These are phyloP conservation scores for Halichoeres trimaculatus DNA, from an alignment of 2,113 vertebrate species.

Conservation along the genomic window DNA sequence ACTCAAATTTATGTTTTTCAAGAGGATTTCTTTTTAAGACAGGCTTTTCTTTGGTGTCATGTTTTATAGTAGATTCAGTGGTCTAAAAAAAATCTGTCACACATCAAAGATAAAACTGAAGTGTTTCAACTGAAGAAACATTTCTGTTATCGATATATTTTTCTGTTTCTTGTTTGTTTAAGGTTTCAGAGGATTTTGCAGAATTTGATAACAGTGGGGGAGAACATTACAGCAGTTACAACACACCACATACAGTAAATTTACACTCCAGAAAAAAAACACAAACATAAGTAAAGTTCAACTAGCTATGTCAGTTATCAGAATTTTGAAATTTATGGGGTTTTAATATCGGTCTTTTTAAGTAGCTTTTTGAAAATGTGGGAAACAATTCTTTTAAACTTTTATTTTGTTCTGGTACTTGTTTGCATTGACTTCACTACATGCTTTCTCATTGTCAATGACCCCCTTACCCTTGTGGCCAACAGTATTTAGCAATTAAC, in stretches of 20 bases:
- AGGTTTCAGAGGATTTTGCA: neutral
- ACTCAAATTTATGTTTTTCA: neutral
- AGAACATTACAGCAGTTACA: neutral
- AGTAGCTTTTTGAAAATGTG: constrained; percentile 30
- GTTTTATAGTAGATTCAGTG: constrained; percentile 30
- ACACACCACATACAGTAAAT: neutral
- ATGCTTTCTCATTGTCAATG: neutral
- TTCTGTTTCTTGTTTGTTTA: neutral
- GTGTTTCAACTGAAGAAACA: neutral
- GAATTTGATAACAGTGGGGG: neutral
- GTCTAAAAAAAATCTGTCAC: neutral
- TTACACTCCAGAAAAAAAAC: neutral
- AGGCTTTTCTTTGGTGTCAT: constrained; percentile 2
- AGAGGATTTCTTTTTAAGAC: neutral
- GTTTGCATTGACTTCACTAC: neutral
- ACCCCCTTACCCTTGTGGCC: neutral
- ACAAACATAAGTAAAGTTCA: neutral
- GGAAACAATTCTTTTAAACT: constrained; percentile 34
- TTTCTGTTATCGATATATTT: constrained; percentile 2
- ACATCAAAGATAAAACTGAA: neutral
- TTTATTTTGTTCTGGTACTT: constrained; percentile 9
- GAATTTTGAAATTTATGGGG: constrained; percentile 45
- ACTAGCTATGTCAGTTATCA: constrained; percentile 10
- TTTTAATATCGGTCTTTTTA: constrained; percentile 60
- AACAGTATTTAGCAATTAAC: neutral